These are phyloP conservation scores for Promerops cafer DNA, from an alignment of 2,113 vertebrate genomes.

Conservation along the genomic window DNA sequence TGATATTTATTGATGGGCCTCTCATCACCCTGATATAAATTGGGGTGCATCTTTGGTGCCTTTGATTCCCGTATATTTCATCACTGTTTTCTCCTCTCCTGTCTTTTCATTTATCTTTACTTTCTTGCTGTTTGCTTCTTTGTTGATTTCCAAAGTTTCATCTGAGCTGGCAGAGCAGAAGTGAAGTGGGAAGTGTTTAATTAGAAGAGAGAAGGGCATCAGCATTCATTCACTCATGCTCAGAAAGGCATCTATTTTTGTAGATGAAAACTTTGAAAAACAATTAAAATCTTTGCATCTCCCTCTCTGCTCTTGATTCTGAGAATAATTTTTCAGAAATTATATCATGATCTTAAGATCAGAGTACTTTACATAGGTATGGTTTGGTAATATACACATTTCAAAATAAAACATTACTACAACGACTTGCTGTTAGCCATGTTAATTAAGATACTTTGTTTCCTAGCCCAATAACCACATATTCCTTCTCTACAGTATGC, in stretches of 20 bases:
- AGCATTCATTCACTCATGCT: not conserved
- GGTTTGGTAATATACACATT: not conserved
- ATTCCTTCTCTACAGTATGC: not conserved
- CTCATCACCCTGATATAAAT: not conserved
- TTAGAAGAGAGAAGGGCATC: not conserved
- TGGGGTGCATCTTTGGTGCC: not conserved
- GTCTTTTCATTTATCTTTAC: not conserved
- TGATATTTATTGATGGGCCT: not conserved
- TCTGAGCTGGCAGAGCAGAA: constrained; percentile 21
- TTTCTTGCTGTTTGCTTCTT: not conserved
- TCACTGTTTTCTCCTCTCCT: not conserved
- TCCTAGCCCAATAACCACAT: not conserved
- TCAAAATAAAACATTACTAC: not conserved
- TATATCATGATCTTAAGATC: not conserved
- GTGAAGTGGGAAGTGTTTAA: constrained; percentile 36
- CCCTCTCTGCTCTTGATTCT: not conserved
- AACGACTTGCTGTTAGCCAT: not conserved
- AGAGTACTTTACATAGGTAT: not conserved
- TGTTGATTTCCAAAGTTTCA: not conserved
- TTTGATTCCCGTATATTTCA: not conserved
- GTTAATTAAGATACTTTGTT: not conserved
- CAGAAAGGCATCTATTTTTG: not conserved
- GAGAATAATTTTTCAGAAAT: not conserved
- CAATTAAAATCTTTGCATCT: not conserved
- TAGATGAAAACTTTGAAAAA: not conserved